These are phyloP conservation scores for Bryconaethiops microstoma DNA, from an alignment of 2,797 vertebrate genomes.

Conservation along the genomic window DNA sequence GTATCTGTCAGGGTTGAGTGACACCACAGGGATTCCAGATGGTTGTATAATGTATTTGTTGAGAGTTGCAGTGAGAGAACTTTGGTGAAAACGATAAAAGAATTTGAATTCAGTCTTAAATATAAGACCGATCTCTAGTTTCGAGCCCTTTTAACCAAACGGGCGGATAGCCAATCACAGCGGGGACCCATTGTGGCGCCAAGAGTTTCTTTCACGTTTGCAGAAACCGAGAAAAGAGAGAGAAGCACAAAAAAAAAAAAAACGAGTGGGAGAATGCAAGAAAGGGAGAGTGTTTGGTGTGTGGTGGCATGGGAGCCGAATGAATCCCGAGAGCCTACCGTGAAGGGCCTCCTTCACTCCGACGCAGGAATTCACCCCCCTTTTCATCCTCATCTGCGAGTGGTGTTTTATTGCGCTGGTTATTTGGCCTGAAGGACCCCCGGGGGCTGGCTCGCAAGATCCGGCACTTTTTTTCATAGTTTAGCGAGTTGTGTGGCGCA, in stretches of 20 bases:
- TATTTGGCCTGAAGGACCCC: slow-evolving; percentile 72
- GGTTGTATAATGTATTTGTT: neutral
- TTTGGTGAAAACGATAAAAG: too few species aligned
- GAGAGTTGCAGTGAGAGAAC: too few species aligned
- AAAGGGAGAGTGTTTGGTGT: slow-evolving; percentile 69
- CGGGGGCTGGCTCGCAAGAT: slow-evolving; percentile 64
- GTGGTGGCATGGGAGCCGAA: slow-evolving; percentile 67
- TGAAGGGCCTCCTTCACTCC: slow-evolving; percentile 74
- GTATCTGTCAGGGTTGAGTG: neutral
- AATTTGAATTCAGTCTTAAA: too few species aligned
- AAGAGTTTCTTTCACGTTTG: slow-evolving; percentile 12
- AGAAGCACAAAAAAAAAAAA: slow-evolving; percentile 51
- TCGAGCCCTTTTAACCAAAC: slow-evolving; percentile 41
- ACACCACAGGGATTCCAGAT: neutral
- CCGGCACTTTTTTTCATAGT: slow-evolving; percentile 65
- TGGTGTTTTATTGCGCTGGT: slow-evolving; percentile 69
- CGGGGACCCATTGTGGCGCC: slow-evolving; percentile 9
- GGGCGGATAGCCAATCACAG: slow-evolving; percentile 17
- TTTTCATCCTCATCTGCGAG: slow-evolving; percentile 64
- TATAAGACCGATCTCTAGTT: neutral
- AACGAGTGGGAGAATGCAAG: slow-evolving; percentile 58
- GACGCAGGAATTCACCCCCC: slow-evolving; percentile 77
- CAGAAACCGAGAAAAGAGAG: slow-evolving; percentile 44
- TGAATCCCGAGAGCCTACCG: slow-evolving; percentile 70
- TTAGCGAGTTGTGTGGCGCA: slow-evolving; percentile 69